Conservation (phyloP, 2,888 invertebrate genomes). For the Bombylius discolor region DNA sequence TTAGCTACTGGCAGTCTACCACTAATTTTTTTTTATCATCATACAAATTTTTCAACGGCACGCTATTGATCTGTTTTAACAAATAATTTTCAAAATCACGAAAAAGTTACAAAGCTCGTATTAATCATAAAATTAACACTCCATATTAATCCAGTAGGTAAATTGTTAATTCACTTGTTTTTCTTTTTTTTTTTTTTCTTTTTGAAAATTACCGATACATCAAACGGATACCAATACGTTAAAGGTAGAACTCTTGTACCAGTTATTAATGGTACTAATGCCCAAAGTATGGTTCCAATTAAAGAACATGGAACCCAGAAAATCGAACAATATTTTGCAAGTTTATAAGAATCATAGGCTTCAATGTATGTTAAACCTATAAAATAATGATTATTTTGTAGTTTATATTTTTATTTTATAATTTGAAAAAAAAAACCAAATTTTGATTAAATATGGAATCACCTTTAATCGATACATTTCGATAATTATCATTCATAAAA, state of each 20-base stretch:
- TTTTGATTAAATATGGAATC: background rate
- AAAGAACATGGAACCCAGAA: constrained; percentile 9
- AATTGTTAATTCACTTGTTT: no score
- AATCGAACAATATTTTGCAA: constrained; percentile 2
- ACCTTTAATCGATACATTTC: constrained; percentile 36
- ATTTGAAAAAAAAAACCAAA: no score
- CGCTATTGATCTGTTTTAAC: no score
- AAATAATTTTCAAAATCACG: no score
- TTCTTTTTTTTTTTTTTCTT: background rate
- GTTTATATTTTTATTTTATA: background rate
- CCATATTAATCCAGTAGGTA: no score
- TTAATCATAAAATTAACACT: no score
- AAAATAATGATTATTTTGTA: no score
- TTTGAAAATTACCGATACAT: constrained; percentile 2
- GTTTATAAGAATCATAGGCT: constrained; percentile 4
- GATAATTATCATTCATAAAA: constrained; percentile 35
- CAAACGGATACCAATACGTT: constrained; percentile 15
- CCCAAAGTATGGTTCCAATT: constrained; percentile 8
- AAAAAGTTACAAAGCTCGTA: no score
- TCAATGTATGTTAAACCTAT: constrained; percentile 11
- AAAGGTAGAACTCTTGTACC: constrained; percentile 10
- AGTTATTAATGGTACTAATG: constrained; percentile 7
- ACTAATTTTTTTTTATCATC: no score
- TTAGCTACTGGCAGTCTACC: no score
- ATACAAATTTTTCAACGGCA: no score